Evolutionary conservation across 2,888 invertebrate genomes (phyloP).

Genomic region (Chrysomela aeneicollis): DNA sequence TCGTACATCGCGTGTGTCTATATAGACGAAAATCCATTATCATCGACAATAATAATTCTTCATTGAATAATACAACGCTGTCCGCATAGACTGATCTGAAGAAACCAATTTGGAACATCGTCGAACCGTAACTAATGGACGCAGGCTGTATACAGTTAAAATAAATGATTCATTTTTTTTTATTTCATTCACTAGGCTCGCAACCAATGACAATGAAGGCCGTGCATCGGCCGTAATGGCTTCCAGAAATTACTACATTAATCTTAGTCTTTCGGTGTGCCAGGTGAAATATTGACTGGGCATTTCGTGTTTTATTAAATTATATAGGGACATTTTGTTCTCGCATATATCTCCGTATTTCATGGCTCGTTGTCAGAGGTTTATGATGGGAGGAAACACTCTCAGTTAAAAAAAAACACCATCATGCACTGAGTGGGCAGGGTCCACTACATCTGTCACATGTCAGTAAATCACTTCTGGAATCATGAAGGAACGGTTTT

Average conservation of each 20-base stretch:
- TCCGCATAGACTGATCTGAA: constrained; percentile 1
- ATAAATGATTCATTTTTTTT: constrained; percentile 36
- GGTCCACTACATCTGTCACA: no score
- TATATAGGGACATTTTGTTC: constrained; percentile 39
- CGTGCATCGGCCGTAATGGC: constrained; percentile 55
- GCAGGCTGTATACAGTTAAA: constrained; percentile 11
- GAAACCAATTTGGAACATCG: constrained; percentile 27
- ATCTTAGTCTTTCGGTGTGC: constrained; percentile 57
- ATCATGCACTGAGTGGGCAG: no score
- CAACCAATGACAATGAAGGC: constrained; percentile 54
- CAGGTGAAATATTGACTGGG: constrained; percentile 57
- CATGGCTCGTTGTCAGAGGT: no score
- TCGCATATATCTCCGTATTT: not conserved
- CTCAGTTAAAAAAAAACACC: no score
- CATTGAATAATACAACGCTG: not conserved
- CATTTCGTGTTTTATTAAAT: constrained; percentile 56
- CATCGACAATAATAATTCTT: not conserved
- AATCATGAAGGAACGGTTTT: no score
- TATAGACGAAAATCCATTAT: not conserved
- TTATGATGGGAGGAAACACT: no score
- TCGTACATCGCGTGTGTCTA: no score
- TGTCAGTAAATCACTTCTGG: no score
- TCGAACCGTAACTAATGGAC: constrained; percentile 29
- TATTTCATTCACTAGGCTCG: not conserved
- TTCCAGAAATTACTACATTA: constrained; percentile 59